Base-by-base conservation (phyloP, 2,888 invertebrate genomes). In the Antheraea assamensis region DNA sequence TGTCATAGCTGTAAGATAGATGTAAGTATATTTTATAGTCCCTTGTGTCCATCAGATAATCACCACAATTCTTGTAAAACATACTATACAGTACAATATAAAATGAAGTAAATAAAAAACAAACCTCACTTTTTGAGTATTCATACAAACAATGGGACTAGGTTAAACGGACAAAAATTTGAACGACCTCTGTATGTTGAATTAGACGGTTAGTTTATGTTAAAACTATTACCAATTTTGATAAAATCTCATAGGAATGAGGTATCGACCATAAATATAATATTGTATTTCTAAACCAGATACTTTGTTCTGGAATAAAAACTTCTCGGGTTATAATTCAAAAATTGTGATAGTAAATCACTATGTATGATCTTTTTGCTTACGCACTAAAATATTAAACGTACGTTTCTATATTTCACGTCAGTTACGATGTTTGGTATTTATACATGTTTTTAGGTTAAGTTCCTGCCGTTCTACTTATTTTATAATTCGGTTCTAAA, bases 361-460 rank as follows among this genome's bases (percentile, higher is more conserved):
- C 30, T 27, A 64, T 27, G 61, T 64, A 64, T 17, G 61, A 24
- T 58, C 58, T 58, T 24, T 3, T 24, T 64, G 61, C 30, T 64
- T 64, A 30, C 27, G 5, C 27, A 61, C 27, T 27, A 27, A 61
- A 61, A 61, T 27, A 2, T 61, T 61, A 27, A 24, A 27, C 27
- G 27, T 15, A 61, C 24, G 27, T 27, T 61, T 27, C 61, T 61
- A 61, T 61, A 61, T 61, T 61, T 61, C 27, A 61, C 27, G 61
- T 27, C 27, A 61, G 24, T 15, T 27, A 27, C 17, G 15, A 64
- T 64, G 30, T 64, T 5, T 64, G 27, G 30, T 64, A 64, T 64
- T 64, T 30, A 30, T 64, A 17, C 17, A 64, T 30, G 61, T 30
- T 64, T 64, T 64, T 64, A 64, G 61, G 61, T 64, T 64, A 64